Conservation (phyloP, 2,113 vertebrate genomes). For the Crotalus viridis region DNA sequence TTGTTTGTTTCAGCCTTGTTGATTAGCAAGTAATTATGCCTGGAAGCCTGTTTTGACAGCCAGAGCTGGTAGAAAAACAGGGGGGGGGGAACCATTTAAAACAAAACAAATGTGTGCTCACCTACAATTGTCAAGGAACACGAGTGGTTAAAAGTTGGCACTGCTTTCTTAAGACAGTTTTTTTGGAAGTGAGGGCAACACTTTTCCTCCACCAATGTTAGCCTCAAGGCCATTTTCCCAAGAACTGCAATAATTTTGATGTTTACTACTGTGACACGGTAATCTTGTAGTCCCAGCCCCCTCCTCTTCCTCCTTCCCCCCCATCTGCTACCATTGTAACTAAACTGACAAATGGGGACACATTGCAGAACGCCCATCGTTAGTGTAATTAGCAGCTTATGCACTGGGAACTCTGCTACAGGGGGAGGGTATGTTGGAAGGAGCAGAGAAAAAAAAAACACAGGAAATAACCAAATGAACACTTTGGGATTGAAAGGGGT, state of each 20-base stretch:
- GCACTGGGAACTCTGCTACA: constrained; percentile 33
- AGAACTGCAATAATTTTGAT: background rate
- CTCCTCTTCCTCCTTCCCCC: background rate
- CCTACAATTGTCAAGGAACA: background rate
- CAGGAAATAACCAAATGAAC: constrained; percentile 36
- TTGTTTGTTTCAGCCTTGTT: background rate
- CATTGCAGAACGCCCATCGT: constrained; percentile 1
- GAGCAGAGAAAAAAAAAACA: background rate
- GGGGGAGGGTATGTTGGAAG: background rate
- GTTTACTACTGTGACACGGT: background rate
- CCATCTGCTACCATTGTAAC: constrained; percentile 8
- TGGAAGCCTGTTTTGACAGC: background rate
- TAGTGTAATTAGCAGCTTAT: constrained; percentile 26
- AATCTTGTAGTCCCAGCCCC: background rate
- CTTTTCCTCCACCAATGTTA: background rate
- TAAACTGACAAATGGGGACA: background rate
- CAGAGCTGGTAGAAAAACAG: background rate
- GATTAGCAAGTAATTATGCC: background rate
- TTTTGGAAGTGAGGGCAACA: background rate
- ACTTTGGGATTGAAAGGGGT: background rate
- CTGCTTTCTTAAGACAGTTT: background rate
- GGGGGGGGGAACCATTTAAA: background rate
- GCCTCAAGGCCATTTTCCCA: background rate
- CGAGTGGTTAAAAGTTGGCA: background rate
- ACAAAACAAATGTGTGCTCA: background rate